A percentile compares a stretch with the other conserved stretches of the same genome.
These are phyloP conservation scores for Spilarctia lutea DNA, from an alignment of 2,888 invertebrate species.

Conservation along the genomic window DNA sequence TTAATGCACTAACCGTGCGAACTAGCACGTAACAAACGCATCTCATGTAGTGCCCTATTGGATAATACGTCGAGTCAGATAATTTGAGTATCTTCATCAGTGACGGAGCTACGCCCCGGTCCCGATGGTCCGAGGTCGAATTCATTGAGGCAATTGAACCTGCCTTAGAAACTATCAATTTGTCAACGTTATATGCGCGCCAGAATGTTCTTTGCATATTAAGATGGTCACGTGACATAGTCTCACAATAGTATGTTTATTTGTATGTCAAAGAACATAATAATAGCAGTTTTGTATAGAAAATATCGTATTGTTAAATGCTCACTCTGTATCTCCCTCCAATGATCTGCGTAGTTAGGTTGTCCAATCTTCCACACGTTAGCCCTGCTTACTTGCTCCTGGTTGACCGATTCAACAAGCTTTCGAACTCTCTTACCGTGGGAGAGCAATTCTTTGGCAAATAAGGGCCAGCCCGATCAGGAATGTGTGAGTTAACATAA, in stretches of 20 bases:
- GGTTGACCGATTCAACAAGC: too few species aligned
- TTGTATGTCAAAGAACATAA: background rate
- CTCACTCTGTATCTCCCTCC: too few species aligned
- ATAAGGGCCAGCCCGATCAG: too few species aligned
- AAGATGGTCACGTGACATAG: constrained; percentile 10
- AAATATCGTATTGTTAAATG: too few species aligned
- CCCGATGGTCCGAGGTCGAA: constrained; percentile 69
- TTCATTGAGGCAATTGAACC: constrained; percentile 78
- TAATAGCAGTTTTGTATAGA: too few species aligned
- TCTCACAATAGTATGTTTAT: background rate
- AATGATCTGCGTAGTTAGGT: too few species aligned
- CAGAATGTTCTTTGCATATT: constrained; percentile 44
- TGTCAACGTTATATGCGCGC: constrained; percentile 29
- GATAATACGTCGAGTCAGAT: constrained; percentile 43
- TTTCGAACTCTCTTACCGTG: too few species aligned
- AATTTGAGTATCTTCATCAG: constrained; percentile 48
- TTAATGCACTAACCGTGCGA: constrained; percentile 29
- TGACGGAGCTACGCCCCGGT: constrained; percentile 32
- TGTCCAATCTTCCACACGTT: too few species aligned
- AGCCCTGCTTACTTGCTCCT: too few species aligned
- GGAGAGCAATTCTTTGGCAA: too few species aligned
- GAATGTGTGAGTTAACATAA: too few species aligned
- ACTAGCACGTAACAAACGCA: constrained; percentile 41
- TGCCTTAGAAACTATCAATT: constrained; percentile 57
- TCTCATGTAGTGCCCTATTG: constrained; percentile 36